phyloP scores from a whole-genome alignment of 1,140 invertebrate species.

The Popillia japonica region DNA sequence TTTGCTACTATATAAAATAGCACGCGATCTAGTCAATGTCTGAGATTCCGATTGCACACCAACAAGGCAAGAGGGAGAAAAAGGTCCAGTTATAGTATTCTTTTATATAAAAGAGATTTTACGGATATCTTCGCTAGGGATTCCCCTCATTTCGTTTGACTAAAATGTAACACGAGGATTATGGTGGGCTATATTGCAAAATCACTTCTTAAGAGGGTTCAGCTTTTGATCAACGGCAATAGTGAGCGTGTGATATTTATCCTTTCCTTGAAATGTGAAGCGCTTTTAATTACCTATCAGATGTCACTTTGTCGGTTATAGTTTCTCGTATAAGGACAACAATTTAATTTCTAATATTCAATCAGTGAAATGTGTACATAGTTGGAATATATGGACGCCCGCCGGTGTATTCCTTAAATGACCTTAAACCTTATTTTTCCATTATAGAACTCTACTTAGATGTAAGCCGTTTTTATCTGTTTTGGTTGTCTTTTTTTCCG shows the following conservation, averaged over 20 bases:
- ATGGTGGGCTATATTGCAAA: neutral
- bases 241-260: too few species aligned
- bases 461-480: neutral
- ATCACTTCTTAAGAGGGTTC: neutral
- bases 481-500: neutral
- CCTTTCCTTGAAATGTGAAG: too few species aligned
- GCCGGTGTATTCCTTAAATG: too few species aligned
- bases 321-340: too few species aligned
- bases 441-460: neutral
- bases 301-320: too few species aligned
- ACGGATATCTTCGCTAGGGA: neutral
- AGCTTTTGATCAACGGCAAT: conserved; percentile 10
- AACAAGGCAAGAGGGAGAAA: neutral
- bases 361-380: too few species aligned
- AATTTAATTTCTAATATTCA: too few species aligned
- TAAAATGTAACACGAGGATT: neutral
- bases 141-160: neutral
- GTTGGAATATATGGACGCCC: too few species aligned
- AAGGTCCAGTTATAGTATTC: conserved; percentile 25
- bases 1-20: neutral
- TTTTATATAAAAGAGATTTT: conserved; percentile 5
- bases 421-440: neutral
- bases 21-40: neutral
- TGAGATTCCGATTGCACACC: conserved; percentile 2
- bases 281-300: too few species aligned